A percentile compares a stretch with the other conserved stretches of the same genome.
phyloP scores from a whole-genome alignment of 2,113 vertebrate genomes.

The Circaetus cinerascens region DNA sequence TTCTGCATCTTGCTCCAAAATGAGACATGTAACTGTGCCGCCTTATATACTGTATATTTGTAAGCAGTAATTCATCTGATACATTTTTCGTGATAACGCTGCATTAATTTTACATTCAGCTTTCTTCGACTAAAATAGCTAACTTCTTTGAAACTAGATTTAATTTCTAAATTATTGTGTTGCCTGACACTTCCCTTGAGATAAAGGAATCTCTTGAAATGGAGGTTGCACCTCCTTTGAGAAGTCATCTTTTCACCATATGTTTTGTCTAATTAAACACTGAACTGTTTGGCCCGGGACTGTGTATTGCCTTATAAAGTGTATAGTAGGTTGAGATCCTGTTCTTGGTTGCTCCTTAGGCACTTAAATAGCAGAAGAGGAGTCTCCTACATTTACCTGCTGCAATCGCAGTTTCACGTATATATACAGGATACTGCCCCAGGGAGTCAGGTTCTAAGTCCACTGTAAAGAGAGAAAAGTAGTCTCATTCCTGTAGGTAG shows the following conservation, averaged over 20 bases:
- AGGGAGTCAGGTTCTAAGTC: not conserved
- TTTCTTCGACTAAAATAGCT: not conserved
- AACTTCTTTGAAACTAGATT: not conserved
- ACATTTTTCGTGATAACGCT: not conserved
- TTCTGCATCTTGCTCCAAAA: not conserved
- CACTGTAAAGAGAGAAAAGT: not conserved
- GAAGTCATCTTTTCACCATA: accelerated
- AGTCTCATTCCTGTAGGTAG: not conserved
- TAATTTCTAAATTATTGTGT: not conserved
- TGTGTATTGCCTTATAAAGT: not conserved
- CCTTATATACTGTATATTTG: not conserved
- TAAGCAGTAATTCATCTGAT: not conserved
- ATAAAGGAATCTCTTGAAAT: not conserved
- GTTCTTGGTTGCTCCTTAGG: not conserved
- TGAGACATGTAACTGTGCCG: accelerated
- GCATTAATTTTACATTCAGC: not conserved
- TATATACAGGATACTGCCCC: not conserved
- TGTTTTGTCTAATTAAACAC: not conserved
- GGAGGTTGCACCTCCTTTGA: not conserved
- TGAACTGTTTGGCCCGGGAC: not conserved
- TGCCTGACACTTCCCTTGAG: not conserved
- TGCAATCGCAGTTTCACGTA: not conserved
- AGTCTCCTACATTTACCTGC: not conserved
- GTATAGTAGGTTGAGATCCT: not conserved
- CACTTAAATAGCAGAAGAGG: not conserved